Evolutionary conservation across 1,140 invertebrate species (phyloP), one percentile per base, ranked within the genome.

Genomic region (Leptonema lineaticorne): DNA sequence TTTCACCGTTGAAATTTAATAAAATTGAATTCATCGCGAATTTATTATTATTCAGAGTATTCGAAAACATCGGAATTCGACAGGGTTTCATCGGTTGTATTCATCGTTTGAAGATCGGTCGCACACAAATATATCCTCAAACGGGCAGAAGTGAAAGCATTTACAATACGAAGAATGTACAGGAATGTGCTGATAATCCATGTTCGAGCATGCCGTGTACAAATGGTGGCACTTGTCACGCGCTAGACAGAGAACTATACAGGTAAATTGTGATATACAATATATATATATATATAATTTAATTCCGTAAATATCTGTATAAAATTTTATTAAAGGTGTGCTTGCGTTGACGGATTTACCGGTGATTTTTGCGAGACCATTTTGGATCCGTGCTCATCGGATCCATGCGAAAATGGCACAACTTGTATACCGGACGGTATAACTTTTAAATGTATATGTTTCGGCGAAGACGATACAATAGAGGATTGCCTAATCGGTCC

Each of bases 1-100:
- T 4, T 41, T 4, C 16, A 41, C 9, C 9, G 2, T 11, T 11
- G 37, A 9, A 41, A 41, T 11, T 41, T 41, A 1, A 16, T 41
- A 41, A 14, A 41, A 41, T 14, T 11, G 22, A 53, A 26, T 22
- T n/a, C 9, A 26, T 26, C 27, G 8, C 7, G 20, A 22, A 22
- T 53, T 53, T 22, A 48, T 48, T 46, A 9, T 9, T 48, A 20
- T 33, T 2, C 83, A 95, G 93, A 75, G 86, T 95, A 11, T 93
- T 88, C 79, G 90, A 95, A 70, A 93, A 93, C 74, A 90, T 94
- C 48, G 94, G 93, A 27, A 92, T 91, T 1, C 85, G 84, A 41
- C 85, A 86, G 26, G 92, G 94, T 0, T 87, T 96, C 69, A 86
- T 92, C 46, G 94, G 94, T 0, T 96, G 94, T 80, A 88, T 97